Evolutionary conservation across 2,797 vertebrate genomes (phyloP).

Genomic region (Typhlichthys eigenmanni): DNA sequence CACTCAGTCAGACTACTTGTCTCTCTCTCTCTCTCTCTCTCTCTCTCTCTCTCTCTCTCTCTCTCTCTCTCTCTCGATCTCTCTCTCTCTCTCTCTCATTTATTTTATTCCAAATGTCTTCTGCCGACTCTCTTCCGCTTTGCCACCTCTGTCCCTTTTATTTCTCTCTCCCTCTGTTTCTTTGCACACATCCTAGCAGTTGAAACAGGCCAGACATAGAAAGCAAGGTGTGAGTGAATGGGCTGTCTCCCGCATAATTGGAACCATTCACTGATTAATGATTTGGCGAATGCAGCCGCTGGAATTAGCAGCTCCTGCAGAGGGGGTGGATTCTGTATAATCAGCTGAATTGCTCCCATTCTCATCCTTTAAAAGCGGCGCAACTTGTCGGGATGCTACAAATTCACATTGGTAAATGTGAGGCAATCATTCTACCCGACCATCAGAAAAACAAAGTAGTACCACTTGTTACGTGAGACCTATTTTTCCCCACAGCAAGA

Average conservation of each 20-base stretch:
- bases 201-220: constrained; percentile 45
- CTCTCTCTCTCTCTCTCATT: not conserved
- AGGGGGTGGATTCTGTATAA: constrained; percentile 61
- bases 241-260: constrained; percentile 63
- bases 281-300: constrained; percentile 57
- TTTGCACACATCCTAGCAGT: constrained; percentile 2
- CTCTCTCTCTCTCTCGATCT: not conserved
- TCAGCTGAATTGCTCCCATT: constrained; percentile 62
- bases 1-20: not conserved
- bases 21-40: not conserved
- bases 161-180: not conserved
- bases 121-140: not conserved
- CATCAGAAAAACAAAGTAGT: constrained; percentile 5
- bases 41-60: not conserved
- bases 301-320: constrained; percentile 58
- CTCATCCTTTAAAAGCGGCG: constrained; percentile 38
- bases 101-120: not conserved
- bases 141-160: constrained; percentile 41
- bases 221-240: constrained; percentile 59
- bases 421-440: constrained; percentile 10
- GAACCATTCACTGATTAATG: constrained; percentile 71
- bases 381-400: constrained; percentile 40
- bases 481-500: constrained; percentile 3
- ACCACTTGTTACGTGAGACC: constrained; percentile 5
- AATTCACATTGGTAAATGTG: constrained; percentile 35